phyloP scores from a whole-genome alignment of 2,797 vertebrate genomes.

The Anguilla marmorata region DNA sequence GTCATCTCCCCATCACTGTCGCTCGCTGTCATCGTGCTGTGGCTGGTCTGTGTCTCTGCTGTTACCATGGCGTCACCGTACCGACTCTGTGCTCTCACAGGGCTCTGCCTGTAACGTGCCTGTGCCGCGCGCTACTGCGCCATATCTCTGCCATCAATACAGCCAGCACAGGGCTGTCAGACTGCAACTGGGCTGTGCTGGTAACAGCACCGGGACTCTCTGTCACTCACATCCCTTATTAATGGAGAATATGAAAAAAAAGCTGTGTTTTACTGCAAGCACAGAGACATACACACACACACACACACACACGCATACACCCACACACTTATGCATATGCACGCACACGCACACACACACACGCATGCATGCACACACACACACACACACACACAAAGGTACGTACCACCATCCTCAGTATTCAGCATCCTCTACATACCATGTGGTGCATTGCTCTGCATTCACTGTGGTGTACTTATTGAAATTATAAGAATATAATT shows the following conservation, averaged over 20 bases:
- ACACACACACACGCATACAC: too few relatives aligned
- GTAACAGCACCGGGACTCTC: not conserved
- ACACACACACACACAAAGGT: too few relatives aligned
- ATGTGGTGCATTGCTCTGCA: not conserved
- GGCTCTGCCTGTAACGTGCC: not conserved
- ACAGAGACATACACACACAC: not conserved
- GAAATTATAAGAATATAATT: not conserved
- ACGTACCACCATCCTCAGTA: not conserved
- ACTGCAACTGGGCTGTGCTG: not conserved
- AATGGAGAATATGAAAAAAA: not conserved
- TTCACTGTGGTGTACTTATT: not conserved
- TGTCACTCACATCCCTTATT: not conserved
- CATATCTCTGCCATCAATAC: not conserved
- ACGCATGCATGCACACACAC: too few relatives aligned
- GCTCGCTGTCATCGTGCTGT: not conserved
- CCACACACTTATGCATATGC: too few relatives aligned
- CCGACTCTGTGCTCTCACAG: not conserved
- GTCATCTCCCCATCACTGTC: not conserved
- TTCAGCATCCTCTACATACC: not conserved
- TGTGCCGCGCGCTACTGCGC: not conserved
- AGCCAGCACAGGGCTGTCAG: not conserved
- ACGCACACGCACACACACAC: not conserved
- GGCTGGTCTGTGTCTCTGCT: not conserved
- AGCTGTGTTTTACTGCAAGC: not conserved
- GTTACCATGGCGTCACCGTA: not conserved